phyloP scores from a whole-genome alignment of 2,797 vertebrate genomes.

The Anguilla megastoma region DNA sequence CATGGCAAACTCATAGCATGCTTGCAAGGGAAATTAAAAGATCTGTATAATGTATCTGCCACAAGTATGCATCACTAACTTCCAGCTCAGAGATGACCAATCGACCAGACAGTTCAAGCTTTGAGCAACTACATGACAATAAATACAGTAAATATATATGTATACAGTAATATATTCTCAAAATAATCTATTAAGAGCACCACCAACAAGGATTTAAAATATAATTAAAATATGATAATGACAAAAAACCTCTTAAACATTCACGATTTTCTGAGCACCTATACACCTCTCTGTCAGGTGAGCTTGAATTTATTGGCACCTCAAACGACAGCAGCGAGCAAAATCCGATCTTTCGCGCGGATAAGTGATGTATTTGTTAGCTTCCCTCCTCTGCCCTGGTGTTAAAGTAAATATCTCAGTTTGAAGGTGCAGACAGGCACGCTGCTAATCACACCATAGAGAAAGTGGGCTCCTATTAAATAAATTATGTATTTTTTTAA shows the following conservation, averaged over 20 bases:
- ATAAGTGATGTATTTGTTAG: conserved; percentile 38
- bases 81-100: neutral
- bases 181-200: neutral
- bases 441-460: neutral
- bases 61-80: neutral
- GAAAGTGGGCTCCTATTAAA: neutral
- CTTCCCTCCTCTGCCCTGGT: conserved; percentile 38
- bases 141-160: neutral
- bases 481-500: neutral
- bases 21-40: neutral
- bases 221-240: neutral
- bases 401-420: conserved; percentile 45
- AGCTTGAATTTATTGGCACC: conserved; percentile 41
- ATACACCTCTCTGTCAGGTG: conserved; percentile 27
- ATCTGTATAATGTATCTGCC: neutral
- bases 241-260: neutral
- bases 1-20: neutral
- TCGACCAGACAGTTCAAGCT: neutral
- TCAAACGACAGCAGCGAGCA: conserved; percentile 50
- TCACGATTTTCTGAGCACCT: neutral
- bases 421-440: neutral
- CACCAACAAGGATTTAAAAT: neutral
- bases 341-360: conserved; percentile 52
- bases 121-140: neutral
- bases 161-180: neutral